Conservation (phyloP, 2,888 invertebrate species). For the Cataglyphis cursor region DNA sequence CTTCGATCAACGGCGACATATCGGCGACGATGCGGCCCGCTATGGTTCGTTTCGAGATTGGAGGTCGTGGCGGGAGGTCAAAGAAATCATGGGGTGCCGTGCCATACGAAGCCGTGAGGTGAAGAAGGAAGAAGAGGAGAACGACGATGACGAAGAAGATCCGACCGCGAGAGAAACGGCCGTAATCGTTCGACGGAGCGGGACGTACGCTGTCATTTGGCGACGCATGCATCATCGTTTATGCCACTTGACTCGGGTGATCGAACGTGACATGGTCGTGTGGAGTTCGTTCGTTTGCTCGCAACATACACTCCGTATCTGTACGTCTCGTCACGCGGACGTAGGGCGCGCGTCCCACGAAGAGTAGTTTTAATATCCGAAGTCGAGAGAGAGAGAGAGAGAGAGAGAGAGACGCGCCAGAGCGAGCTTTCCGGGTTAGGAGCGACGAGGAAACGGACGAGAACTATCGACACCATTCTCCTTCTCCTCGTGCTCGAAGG, state of each 20-base stretch:
- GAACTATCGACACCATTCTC: conserved; percentile 32
- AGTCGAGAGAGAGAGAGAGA: conserved; percentile 16
- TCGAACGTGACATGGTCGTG: conserved; percentile 75
- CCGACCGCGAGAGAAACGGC: conserved; percentile 57
- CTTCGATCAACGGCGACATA: conserved; percentile 72
- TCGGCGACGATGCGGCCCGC: conserved; percentile 68
- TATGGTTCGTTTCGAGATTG: conserved; percentile 69
- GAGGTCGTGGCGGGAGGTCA: conserved; percentile 75
- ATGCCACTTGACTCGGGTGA: conserved; percentile 77
- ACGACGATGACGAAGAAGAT: conserved; percentile 19
- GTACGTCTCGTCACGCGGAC: conserved; percentile 19
- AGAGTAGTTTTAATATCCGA: conserved; percentile 56
- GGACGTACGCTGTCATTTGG: conserved; percentile 72
- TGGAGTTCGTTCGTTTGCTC: conserved; percentile 63
- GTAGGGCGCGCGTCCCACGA: conserved; percentile 24
- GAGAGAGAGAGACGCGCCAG: background rate
- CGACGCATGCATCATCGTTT: conserved; percentile 79
- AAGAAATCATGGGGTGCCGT: conserved; percentile 68
- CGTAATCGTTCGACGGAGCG: conserved; percentile 67
- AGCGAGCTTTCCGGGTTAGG: conserved; percentile 29
- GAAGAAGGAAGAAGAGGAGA: conserved; percentile 5
- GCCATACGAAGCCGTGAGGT: background rate
- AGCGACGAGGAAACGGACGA: conserved; percentile 14
- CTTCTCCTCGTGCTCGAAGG: conserved; percentile 2
- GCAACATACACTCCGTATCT: conserved; percentile 15